Conservation (phyloP, 37 sponge, comb jelly and placozoan genomes). For the Aphrocallistes beatrix region DNA sequence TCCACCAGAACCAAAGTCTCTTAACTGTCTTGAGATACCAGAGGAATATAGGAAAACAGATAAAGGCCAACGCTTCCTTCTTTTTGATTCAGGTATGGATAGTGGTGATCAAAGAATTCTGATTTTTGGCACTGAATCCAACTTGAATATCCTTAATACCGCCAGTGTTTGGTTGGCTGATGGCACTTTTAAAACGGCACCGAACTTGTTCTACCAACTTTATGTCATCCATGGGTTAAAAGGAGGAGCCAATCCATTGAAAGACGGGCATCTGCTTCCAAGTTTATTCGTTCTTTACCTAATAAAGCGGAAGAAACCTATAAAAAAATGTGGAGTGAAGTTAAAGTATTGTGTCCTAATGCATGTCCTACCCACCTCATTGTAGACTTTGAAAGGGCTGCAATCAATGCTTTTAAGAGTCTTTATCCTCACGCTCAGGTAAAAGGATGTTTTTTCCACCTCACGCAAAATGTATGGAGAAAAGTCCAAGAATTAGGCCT, state of each 20-base stretch:
- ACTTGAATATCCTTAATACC: not conserved
- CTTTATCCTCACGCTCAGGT: not conserved
- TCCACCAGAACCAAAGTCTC: not conserved
- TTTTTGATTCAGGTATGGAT: too few species aligned
- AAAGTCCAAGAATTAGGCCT: not conserved
- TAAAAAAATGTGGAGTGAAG: not conserved
- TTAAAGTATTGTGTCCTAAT: not conserved
- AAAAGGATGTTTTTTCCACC: not conserved
- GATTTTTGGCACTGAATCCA: not conserved
- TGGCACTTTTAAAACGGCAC: not conserved
- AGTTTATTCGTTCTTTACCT: not conserved
- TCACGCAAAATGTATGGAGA: not conserved
- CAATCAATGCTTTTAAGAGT: not conserved
- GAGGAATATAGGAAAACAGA: not conserved
- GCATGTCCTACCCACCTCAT: not conserved
- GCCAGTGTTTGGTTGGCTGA: not conserved
- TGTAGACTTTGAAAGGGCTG: not conserved
- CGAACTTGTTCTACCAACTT: not conserved
- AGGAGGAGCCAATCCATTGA: not conserved
- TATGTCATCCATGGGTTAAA: slow-evolving; percentile 11
- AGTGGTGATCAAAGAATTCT: not conserved
- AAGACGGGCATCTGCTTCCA: slow-evolving; percentile 11
- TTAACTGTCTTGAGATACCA: slow-evolving; percentile 2
- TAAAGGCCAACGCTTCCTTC: too few species aligned
- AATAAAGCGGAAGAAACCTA: not conserved